Evolutionary conservation across 2,113 vertebrate genomes (phyloP), one percentile per base, ranked within the genome.

Genomic region (Oenanthe oenanthe): DNA sequence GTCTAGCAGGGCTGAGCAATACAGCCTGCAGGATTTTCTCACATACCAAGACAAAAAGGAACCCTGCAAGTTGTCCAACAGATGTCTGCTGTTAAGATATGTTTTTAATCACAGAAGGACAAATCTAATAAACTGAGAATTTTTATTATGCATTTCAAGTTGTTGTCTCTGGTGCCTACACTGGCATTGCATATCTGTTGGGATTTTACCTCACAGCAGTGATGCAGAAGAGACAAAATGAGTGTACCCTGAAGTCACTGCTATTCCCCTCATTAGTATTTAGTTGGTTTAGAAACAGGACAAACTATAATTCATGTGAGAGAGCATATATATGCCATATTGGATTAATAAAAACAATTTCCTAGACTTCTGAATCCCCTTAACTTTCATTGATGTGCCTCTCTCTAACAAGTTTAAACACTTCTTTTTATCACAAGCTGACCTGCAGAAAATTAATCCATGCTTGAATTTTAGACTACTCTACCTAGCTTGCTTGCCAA

Each of bases 271-370:
- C 50, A 40, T 53, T 9, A 96, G 43, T 68, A 88, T 83, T 78
- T 56, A 47, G 56, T 51, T 71, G 58, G 51, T 78, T 93, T 68
- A 54, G 86, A 78, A 86, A 76, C 19, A 84, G 29, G 45, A 86
- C 42, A 57, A 7, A n/a, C 34, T 45, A 20, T 74, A 90, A 92
- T 77, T n/a, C 53, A 57, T 51, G 32, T 45, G 54, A 73, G 87
- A 89, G 60, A 96, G 50, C 40, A 68, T 45, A 74, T 50, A 91
- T 85, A 50, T 22, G 21, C 38, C 85, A 93, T 94, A 93, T 79
- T 94, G 93, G 78, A 97, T 96, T 96, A 97, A 93, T 94, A 97
- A 97, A 97, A 96, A 91, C 91, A 94, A 97, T 97, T 95, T 97
- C 88, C 95, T 97, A 96, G 88, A 84, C 85, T 97, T 97, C 90